Evolutionary conservation across 2,888 invertebrate genomes (phyloP), one percentile per base, ranked within the genome.

Genomic region (Selenia dentaria): DNA sequence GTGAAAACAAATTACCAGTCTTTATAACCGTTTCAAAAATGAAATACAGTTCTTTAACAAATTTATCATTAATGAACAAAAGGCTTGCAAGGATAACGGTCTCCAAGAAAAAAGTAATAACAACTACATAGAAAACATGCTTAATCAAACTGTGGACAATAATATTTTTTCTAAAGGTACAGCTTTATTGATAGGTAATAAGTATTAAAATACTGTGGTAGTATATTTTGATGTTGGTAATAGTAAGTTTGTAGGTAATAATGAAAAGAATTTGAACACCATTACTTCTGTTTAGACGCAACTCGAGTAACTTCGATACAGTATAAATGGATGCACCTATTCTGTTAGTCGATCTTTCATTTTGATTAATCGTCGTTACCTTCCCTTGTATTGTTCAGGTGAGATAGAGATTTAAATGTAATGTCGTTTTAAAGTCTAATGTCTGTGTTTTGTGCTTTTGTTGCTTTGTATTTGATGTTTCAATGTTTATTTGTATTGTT

Each of bases 311-410:
- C 57, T 62, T 67, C 74, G 74, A 80, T 76, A 70, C 59, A 64
- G 63, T 74, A 79, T 72, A 79, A 75, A 80, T 78, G 83, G 74
- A 85, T 77, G 82, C 82, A 83, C 79, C 83, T 79, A 83, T 79
- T 77, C 65, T 72, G 74, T 75, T 65, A 68, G 73, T 62, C 82
- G 70, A 84, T 86, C 74, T 76, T 63, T 82, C 82, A 81, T 83
- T 79, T 79, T 87, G 86, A 87, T 85, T 84, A 83, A 87, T 86
- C 67, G 78, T 67, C 50, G 57, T 67, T 63, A 61, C 70, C 48
- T 50, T 54, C 66, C 77, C 77, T 76, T 77, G 68, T 69, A 65
- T 67, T 70, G 74, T 83, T 54, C 35, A 27, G 28, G 27, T 26
- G 6, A 27, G 40, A 83, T 81, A 59, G 66, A 77, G 79, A 85